A percentile compares a stretch with the other conserved stretches of the same genome.
phyloP scores from a whole-genome alignment of 2,888 invertebrate species.

The Lordiphosa andalusiaca region DNA sequence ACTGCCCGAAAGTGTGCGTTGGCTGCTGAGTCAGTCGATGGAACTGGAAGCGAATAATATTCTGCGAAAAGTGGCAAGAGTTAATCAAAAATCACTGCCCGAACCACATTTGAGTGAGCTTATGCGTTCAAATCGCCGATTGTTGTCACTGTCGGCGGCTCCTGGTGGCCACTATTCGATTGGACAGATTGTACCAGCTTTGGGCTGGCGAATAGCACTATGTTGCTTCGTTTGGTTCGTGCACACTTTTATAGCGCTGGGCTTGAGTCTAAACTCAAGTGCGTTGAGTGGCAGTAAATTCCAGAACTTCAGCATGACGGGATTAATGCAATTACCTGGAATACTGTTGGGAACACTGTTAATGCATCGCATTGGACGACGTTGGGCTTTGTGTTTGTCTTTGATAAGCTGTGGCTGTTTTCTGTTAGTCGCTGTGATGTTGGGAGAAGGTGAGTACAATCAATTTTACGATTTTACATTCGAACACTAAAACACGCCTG shows the following conservation, averaged over 20 bases:
- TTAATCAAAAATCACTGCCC: slow-evolving; percentile 80
- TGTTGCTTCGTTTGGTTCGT: slow-evolving; percentile 90
- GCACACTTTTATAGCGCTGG: slow-evolving; percentile 88
- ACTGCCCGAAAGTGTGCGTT: slow-evolving; percentile 87
- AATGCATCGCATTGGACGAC: slow-evolving; percentile 84
- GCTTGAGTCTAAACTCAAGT: slow-evolving; percentile 88
- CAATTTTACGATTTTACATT: too few relatives aligned
- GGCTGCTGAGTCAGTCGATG: slow-evolving; percentile 85
- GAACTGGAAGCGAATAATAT: slow-evolving; percentile 82
- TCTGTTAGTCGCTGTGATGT: slow-evolving; percentile 60
- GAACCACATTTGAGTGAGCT: slow-evolving; percentile 52
- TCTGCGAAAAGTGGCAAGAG: slow-evolving; percentile 83
- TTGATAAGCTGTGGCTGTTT: slow-evolving; percentile 82
- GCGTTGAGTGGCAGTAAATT: slow-evolving; percentile 87
- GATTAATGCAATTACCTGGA: slow-evolving; percentile 86
- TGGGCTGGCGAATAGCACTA: slow-evolving; percentile 78
- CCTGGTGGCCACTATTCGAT: slow-evolving; percentile 43
- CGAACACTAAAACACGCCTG: neutral
- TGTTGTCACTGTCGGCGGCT: slow-evolving; percentile 28
- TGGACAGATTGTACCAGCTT: slow-evolving; percentile 53
- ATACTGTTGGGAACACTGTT: slow-evolving; percentile 84
- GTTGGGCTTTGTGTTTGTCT: slow-evolving; percentile 83
- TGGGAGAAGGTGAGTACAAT: slow-evolving; percentile 29
- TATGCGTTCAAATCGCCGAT: slow-evolving; percentile 46
- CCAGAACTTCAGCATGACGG: slow-evolving; percentile 84